Evolutionary conservation across 2,113 vertebrate genomes (phyloP).

Genomic region (Sterna hirundo): DNA sequence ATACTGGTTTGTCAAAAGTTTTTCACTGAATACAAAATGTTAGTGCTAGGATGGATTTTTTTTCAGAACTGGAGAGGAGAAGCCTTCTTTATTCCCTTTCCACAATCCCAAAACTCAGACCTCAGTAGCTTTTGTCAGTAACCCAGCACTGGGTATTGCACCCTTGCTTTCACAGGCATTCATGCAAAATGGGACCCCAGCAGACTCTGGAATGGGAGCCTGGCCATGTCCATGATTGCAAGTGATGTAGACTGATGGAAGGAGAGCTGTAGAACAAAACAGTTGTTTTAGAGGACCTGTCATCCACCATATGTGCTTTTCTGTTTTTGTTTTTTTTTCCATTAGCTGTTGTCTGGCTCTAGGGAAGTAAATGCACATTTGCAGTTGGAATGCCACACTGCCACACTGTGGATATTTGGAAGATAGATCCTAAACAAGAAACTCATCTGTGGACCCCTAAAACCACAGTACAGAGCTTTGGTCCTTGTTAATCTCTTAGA

Average conservation of each 20-base stretch:
- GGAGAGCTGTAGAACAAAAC: not conserved
- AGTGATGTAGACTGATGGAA: not conserved
- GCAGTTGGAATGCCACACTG: constrained; percentile 65
- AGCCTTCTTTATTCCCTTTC: not conserved
- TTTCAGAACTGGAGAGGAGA: not conserved
- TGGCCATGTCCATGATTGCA: not conserved
- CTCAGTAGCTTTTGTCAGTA: not conserved
- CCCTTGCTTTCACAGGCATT: not conserved
- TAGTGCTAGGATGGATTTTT: not conserved
- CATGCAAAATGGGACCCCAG: not conserved
- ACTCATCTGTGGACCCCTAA: not conserved
- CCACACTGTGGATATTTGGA: constrained; percentile 74
- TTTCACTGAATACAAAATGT: not conserved
- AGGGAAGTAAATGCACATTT: not conserved
- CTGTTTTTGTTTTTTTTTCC: not conserved
- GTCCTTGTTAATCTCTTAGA: not conserved
- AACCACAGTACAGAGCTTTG: not conserved
- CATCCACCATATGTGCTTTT: not conserved
- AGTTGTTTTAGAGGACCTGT: not conserved
- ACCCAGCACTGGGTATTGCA: not conserved
- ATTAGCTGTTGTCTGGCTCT: not conserved
- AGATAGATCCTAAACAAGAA: not conserved
- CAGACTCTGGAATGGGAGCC: not conserved
- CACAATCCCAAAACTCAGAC: not conserved
- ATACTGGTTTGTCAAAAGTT: not conserved